These are phyloP conservation scores for Columba livia DNA, from an alignment of 2,113 vertebrate genomes.

Conservation along the genomic window DNA sequence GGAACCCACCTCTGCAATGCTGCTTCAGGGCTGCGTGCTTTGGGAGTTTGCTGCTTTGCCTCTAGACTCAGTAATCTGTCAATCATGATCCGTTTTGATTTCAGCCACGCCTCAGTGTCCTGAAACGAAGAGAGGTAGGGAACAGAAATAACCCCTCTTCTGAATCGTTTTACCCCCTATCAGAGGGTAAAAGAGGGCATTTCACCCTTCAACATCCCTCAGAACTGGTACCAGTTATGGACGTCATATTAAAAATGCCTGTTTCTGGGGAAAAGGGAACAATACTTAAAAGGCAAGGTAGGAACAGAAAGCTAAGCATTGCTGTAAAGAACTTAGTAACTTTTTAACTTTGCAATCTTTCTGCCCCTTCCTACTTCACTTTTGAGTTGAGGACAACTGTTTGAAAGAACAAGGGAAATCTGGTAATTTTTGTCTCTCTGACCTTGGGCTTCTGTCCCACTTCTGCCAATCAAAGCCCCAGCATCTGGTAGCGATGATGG, in stretches of 20 bases:
- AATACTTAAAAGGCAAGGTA: neutral
- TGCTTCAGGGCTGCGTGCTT: conserved; percentile 74
- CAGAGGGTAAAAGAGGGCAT: neutral
- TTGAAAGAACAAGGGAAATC: neutral
- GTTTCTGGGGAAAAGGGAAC: neutral
- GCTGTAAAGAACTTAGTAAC: neutral
- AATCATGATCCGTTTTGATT: conserved; percentile 57
- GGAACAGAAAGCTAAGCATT: neutral
- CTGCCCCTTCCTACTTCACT: neutral
- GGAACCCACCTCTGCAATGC: conserved; percentile 78
- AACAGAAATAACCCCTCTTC: neutral
- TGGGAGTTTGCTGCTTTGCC: conserved; percentile 55
- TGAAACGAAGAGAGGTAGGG: conserved; percentile 13
- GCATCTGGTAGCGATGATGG: neutral
- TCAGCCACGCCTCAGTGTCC: conserved; percentile 39
- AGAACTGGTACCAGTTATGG: neutral
- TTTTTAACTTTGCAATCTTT: neutral
- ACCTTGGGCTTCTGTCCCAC: neutral
- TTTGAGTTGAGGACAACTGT: neutral
- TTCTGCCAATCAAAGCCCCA: neutral
- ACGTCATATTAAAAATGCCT: neutral
- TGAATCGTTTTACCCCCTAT: neutral
- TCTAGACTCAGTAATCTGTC: conserved; percentile 74
- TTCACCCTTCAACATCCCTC: neutral
- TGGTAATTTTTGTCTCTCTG: neutral